Evolutionary conservation across 1,140 invertebrate genomes (phyloP), one percentile per base, ranked within the genome.

Genomic region (Coboldia fuscipes): DNA sequence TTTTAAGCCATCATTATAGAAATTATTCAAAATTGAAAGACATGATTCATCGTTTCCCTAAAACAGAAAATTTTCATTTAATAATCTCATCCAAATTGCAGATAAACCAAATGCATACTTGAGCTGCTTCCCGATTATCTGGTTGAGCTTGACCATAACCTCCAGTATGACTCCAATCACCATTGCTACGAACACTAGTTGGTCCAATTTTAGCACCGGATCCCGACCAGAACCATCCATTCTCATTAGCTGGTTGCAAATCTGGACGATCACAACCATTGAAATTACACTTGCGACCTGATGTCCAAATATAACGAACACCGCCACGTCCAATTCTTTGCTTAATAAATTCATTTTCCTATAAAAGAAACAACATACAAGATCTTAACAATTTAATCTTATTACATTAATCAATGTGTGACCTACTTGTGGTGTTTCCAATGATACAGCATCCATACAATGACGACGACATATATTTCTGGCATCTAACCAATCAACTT

Each of bases 211-310:
- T 85, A 29, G 75, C 81, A 7, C 81, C 81, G 2, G 80, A 85
- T 37, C 83, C 84, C 13, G 79, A 83, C 83, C 83, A 89, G 68
- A 89, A 89, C 83, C 83, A 88, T 38, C 84, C 84, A 56, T 88
- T 88, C 23, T 85, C 63, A 46, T 88, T 82, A 34, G 76, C 72
- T 1, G 84, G 84, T 58, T 86, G 78, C 37, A 88, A 62, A 52
- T 88, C 84, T 18, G 77, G 62, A 34, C 82, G 63, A 56, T 86
- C 80, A 52, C 84, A 89, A 17, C 84, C 84, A 37, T 82, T 80
- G 46, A 89, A 89, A 55, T 89, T 86, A 47, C 84, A 89, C 50
- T 89, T 89, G 22, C 84, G 69, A 3, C 84, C 84, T 4, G 80
- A 85, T 0, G 82, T 88, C 84, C 84, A 89, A 48, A 85, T 86